These are phyloP conservation scores for Butastur rufipennis DNA, from an alignment of 2,113 vertebrate genomes.

Conservation along the genomic window DNA sequence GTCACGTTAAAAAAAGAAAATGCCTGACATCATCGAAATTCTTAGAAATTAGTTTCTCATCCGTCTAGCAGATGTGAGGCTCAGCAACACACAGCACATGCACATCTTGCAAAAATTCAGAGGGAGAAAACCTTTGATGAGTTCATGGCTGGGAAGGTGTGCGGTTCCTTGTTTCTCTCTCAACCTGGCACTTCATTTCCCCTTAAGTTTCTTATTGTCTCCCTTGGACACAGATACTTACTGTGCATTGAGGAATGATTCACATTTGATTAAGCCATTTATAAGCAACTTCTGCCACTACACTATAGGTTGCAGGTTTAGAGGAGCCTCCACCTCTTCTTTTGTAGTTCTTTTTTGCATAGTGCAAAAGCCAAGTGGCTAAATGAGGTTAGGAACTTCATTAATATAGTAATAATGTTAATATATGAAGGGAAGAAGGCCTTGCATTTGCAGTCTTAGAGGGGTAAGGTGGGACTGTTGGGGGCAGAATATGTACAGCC, in stretches of 20 bases:
- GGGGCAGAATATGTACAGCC: rapidly evolving
- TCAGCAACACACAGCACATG: neutral
- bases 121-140: neutral
- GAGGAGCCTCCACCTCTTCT: neutral
- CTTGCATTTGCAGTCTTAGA: neutral
- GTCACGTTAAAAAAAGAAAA: neutral
- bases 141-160: neutral
- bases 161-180: neutral
- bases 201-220: neutral
- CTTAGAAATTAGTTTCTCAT: slow-evolving; percentile 20
- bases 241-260: neutral
- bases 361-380: neutral
- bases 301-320: neutral
- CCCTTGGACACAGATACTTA: neutral
- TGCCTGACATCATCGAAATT: neutral
- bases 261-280: neutral
- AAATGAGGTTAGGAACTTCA: neutral
- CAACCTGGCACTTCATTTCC: neutral
- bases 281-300: neutral
- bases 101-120: neutral
- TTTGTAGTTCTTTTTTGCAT: neutral
- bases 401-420: neutral
- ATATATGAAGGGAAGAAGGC: neutral
- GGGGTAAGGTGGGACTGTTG: neutral
- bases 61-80: neutral